Percentiles rank a stretch among this genome's conserved stretches.
Evolutionary conservation across 1,140 invertebrate genomes (phyloP).

Genomic region (Drosophila virilis): DNA sequence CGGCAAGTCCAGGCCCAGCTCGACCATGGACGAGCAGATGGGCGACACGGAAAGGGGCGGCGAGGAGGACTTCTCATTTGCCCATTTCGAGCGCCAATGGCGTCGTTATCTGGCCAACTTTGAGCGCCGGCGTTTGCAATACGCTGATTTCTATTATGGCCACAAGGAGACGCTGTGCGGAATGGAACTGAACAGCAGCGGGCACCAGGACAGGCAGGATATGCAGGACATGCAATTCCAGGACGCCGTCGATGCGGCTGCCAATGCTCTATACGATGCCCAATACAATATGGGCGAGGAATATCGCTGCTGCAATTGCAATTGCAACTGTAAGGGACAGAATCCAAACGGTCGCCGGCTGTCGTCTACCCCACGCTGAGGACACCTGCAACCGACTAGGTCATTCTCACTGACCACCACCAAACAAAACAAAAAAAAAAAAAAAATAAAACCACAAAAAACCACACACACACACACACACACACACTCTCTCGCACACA

Average conservation of each 20-base stretch:
- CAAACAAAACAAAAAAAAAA: neutral
- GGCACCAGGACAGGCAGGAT: constrained; percentile 6
- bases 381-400: constrained; percentile 35
- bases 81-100: constrained; percentile 32
- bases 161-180: constrained; percentile 6
- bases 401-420: constrained; percentile 28
- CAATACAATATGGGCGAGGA: neutral
- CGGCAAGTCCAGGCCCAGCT: too few relatives aligned
- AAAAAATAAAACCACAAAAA: neutral
- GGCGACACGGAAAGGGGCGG: neutral
- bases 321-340: neutral
- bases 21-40: neutral
- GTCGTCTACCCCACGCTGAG: neutral
- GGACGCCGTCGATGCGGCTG: constrained; percentile 7
- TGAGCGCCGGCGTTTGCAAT: neutral
- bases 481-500: neutral
- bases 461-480: neutral
- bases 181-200: neutral
- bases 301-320: neutral
- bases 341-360: neutral
- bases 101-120: constrained; percentile 7
- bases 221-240: neutral
- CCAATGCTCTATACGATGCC: constrained; percentile 1
- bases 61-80: constrained; percentile 22
- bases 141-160: constrained; percentile 3